These are phyloP conservation scores for Helicoverpa assulta DNA, from an alignment of 2,888 invertebrate genomes.

Conservation along the genomic window DNA sequence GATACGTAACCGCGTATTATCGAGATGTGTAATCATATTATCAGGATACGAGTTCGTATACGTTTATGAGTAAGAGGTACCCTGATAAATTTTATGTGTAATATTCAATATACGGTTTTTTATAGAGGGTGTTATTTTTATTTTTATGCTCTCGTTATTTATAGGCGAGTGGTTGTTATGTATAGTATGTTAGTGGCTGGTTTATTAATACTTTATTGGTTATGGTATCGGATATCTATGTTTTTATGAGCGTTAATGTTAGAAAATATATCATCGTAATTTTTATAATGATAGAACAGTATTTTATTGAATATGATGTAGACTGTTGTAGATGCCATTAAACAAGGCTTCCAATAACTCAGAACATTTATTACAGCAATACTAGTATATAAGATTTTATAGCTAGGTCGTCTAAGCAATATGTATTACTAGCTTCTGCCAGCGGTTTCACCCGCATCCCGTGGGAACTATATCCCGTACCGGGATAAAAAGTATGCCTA, in stretches of 20 bases:
- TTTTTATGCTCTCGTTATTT: slow-evolving; percentile 59
- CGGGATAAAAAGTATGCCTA: too few species aligned
- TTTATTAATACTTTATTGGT: slow-evolving; percentile 23
- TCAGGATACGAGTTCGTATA: slow-evolving; percentile 73
- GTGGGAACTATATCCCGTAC: too few species aligned
- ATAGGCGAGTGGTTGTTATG: slow-evolving; percentile 41
- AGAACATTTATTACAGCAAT: too few species aligned
- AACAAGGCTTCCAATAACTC: too few species aligned
- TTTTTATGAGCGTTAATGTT: not conserved
- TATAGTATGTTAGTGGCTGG: not conserved
- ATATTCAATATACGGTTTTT: slow-evolving; percentile 68
- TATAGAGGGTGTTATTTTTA: slow-evolving; percentile 61
- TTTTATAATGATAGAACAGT: too few species aligned
- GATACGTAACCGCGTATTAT: slow-evolving; percentile 68
- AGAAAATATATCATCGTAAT: not conserved
- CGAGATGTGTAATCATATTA: slow-evolving; percentile 36
- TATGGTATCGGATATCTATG: not conserved
- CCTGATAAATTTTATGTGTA: slow-evolving; percentile 67
- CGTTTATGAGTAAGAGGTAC: slow-evolving; percentile 68
- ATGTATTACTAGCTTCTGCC: too few species aligned
- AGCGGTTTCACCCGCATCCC: too few species aligned
- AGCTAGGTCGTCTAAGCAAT: too few species aligned
- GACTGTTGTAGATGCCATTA: too few species aligned
- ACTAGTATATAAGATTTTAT: too few species aligned
- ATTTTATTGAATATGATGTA: too few species aligned